A percentile compares a stretch with the other conserved stretches of the same genome.
Conservation (phyloP, 2,888 invertebrate species). For the Caenorhabditis virilis region DNA sequence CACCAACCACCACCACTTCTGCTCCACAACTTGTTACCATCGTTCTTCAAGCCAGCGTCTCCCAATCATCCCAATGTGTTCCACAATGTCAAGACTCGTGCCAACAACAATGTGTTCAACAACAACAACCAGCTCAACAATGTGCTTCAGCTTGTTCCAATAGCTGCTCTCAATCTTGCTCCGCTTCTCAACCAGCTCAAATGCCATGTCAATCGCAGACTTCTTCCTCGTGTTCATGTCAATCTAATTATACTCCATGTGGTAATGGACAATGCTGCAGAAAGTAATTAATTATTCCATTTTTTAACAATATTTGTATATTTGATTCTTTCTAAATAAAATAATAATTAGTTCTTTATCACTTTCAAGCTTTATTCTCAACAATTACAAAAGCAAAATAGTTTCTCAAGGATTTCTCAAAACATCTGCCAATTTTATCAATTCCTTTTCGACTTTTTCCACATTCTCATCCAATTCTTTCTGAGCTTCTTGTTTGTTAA, state of each 20-base stretch:
- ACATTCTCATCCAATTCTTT: too few species aligned
- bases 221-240: constrained; percentile 20
- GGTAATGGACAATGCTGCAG: too few species aligned
- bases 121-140: constrained; percentile 44
- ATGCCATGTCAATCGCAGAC: constrained; percentile 37
- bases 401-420: too few species aligned
- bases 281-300: too few species aligned
- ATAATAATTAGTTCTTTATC: too few species aligned
- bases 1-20: constrained; percentile 16
- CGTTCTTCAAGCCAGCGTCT: constrained; percentile 31
- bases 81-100: constrained; percentile 47
- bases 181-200: constrained; percentile 30
- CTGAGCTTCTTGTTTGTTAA: too few species aligned
- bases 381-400: too few species aligned
- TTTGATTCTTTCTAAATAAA: too few species aligned
- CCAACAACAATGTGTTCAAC: constrained; percentile 44
- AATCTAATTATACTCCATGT: constrained; percentile 46
- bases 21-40: constrained; percentile 34
- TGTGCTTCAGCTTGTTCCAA: constrained; percentile 45
- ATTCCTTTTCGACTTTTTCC: too few species aligned
- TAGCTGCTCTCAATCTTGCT: constrained; percentile 34
- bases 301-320: too few species aligned
- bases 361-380: too few species aligned
- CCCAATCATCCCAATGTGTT: constrained; percentile 38
- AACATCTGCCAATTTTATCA: too few species aligned